A percentile compares a stretch with the other conserved stretches of the same genome.
Conservation (phyloP, 2,888 invertebrate species). For the Callinectes sapidus region DNA sequence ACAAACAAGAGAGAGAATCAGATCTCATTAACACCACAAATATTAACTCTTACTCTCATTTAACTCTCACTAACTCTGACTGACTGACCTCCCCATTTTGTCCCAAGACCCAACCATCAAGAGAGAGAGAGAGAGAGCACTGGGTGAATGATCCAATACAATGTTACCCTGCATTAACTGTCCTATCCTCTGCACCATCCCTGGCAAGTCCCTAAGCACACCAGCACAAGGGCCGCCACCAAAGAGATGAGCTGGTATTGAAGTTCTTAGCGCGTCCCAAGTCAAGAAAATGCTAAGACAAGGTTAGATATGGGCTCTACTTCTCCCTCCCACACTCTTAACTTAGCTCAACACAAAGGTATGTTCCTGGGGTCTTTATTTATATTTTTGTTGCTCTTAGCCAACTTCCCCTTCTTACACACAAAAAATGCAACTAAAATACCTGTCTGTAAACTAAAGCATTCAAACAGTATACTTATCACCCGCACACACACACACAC, state of each 20-base stretch:
- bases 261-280: too few relatives aligned
- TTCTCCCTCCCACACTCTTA: too few relatives aligned
- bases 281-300: too few relatives aligned
- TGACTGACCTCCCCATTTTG: background rate
- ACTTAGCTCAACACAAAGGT: background rate
- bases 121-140: too few relatives aligned
- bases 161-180: too few relatives aligned
- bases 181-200: background rate
- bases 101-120: background rate
- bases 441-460: background rate
- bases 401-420: too few relatives aligned
- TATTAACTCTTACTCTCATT: background rate
- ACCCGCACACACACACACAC: background rate
- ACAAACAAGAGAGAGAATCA: background rate
- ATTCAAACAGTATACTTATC: background rate
- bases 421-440: background rate
- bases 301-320: too few relatives aligned
- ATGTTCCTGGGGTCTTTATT: too few relatives aligned
- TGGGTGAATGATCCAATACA: too few relatives aligned
- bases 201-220: background rate
- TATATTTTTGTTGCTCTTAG: too few relatives aligned
- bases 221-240: too few relatives aligned
- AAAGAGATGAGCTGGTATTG: too few relatives aligned
- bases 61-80: background rate
- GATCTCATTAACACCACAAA: background rate